Base-by-base conservation (phyloP, 2,888 invertebrate genomes). In the Cloeon dipterum region DNA sequence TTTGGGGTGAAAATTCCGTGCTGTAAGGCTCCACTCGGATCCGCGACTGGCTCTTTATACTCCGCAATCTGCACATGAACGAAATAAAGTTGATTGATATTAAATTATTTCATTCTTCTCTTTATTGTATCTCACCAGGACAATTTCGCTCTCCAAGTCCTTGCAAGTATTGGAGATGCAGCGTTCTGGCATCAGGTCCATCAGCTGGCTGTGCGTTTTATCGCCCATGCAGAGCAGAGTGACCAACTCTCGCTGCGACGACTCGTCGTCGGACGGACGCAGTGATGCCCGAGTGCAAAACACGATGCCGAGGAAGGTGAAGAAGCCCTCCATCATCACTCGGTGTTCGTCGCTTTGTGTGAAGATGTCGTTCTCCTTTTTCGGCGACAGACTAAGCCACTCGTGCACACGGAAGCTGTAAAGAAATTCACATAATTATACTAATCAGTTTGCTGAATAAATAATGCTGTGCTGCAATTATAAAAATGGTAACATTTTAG, bases 161-260 rank as follows among this genome's bases (percentile, higher is more conserved):
- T n/a, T n/a, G n/a, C n/a, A n/a, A n/a, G n/a, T n/a, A n/a, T n/a
- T n/a, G n/a, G n/a, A n/a, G n/a, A n/a, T 89, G 44, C 88, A 89
- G 17, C 88, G 66, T 59, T 94, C 94, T 0, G 94, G 94, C 82
- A 96, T 86, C 40, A 85, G 62, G 56, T 94, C 94, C 57, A 88
- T 73, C 34, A 96, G 63, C 53, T 93, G 91, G 44, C 88, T 89
- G 61, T 94, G 93, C 0, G 93, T 93, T 57, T 88, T 85, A 58
- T 94, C 91, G 23, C 79, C 77, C 54, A 91, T 89, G 46, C 91
- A 88, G 34, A 96, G 61, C 35, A 93, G 61, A 2, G 91, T 85
- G 41, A 88, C 81, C 67, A 96, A 88, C 62, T 96, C 94, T 43
- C 88, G 62, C 25, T 83, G 69, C 18, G 82, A 78, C 50, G 73